Evolutionary conservation across 2,888 invertebrate species (phyloP).

Genomic region (Bugula neritina): DNA sequence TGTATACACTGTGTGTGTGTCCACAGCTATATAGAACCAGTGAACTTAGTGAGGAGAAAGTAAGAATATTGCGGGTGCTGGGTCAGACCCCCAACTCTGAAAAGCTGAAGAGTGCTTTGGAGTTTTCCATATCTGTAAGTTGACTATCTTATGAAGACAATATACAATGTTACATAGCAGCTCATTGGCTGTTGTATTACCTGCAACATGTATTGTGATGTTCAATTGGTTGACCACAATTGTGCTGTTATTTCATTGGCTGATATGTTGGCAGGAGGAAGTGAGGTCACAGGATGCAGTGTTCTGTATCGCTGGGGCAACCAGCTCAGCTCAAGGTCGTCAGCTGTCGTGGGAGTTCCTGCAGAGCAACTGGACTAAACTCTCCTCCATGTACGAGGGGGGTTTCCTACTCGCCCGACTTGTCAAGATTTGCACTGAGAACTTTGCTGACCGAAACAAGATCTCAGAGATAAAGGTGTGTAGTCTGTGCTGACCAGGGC

Average conservation of each 20-base stretch:
- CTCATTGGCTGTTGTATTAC: too few relatives aligned
- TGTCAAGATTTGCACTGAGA: constrained; percentile 60
- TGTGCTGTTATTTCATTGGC: too few relatives aligned
- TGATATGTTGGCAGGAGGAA: constrained; percentile 65
- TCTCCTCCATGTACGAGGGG: constrained; percentile 71
- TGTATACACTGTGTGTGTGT: constrained; percentile 15
- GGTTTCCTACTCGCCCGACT: constrained; percentile 75
- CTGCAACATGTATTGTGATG: too few relatives aligned
- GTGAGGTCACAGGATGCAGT: constrained; percentile 86
- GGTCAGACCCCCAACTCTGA: constrained; percentile 71
- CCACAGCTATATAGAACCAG: constrained; percentile 24
- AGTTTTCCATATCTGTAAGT: constrained; percentile 58
- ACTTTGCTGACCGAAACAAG: constrained; percentile 4
- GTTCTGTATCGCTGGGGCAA: constrained; percentile 80
- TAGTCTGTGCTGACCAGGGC: not conserved
- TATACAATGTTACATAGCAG: too few relatives aligned
- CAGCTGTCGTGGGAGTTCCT: constrained; percentile 86
- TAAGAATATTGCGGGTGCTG: constrained; percentile 76
- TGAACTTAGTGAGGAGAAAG: constrained; percentile 88
- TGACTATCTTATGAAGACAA: too few relatives aligned
- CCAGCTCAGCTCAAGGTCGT: constrained; percentile 72
- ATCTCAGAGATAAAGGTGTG: constrained; percentile 27
- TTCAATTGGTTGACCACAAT: too few relatives aligned
- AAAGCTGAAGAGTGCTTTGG: constrained; percentile 65
- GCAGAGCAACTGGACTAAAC: constrained; percentile 71